These are phyloP conservation scores for Myotis yumanensis DNA, from an alignment of 2,113 vertebrate species.

Conservation along the genomic window DNA sequence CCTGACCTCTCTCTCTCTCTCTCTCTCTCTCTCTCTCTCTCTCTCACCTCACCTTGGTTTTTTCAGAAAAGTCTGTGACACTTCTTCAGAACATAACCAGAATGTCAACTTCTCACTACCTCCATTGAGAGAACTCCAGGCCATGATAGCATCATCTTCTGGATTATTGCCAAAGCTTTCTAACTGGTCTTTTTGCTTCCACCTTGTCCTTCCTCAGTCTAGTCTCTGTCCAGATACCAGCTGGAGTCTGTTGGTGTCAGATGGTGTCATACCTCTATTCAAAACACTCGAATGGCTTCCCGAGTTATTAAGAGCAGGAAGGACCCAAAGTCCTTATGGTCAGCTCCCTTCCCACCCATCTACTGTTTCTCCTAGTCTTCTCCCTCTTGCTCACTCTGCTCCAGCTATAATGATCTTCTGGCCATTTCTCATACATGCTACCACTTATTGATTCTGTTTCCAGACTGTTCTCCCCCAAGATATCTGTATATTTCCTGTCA, in stretches of 20 bases:
- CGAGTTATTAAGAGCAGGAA: background rate
- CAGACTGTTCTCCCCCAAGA: background rate
- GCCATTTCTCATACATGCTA: background rate
- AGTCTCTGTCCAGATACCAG: background rate
- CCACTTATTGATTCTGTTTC: background rate
- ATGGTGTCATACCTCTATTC: background rate
- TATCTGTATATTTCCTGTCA: background rate
- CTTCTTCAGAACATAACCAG: background rate
- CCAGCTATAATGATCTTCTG: background rate
- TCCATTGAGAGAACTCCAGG: background rate
- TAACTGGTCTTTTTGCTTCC: background rate
- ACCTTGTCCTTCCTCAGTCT: background rate
- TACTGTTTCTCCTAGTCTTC: background rate
- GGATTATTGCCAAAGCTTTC: background rate
- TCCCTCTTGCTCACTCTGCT: background rate
- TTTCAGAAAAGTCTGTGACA: background rate
- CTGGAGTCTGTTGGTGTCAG: background rate
- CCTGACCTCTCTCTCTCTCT: background rate
- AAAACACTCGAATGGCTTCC: background rate
- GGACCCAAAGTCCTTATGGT: background rate
- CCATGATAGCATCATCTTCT: background rate
- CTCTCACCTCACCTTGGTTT: background rate
- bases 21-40: background rate
- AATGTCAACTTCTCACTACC: background rate
- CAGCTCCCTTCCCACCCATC: background rate